Evolutionary conservation across 2,797 vertebrate species (phyloP).

Genomic region (Lemur catta): DNA sequence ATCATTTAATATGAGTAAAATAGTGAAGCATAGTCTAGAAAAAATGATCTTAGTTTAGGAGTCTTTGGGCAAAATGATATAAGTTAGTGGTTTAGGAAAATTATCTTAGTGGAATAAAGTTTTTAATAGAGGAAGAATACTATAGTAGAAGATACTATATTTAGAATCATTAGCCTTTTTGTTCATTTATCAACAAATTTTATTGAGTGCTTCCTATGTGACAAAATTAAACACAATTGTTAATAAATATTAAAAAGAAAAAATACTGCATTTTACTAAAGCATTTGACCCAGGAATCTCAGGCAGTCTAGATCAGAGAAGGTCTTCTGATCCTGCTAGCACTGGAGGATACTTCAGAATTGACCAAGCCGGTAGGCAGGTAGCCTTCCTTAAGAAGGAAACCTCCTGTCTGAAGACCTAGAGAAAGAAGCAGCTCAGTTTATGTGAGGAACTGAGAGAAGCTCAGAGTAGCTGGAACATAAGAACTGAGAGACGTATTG

Average conservation of each 20-base stretch:
- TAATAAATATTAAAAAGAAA: background rate
- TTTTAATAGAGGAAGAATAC: background rate
- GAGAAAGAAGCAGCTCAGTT: background rate
- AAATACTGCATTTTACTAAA: background rate
- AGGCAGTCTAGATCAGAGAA: background rate
- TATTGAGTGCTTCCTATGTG: background rate
- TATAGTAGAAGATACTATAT: background rate
- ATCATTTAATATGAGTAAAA: slow-evolving; percentile 62
- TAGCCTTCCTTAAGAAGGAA: background rate
- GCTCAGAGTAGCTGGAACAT: background rate
- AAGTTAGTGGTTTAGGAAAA: background rate
- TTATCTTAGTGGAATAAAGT: background rate
- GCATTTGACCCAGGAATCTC: background rate
- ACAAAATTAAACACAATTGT: background rate
- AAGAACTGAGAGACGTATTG: background rate
- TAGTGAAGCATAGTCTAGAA: background rate
- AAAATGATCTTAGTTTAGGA: background rate
- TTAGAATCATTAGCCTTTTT: background rate
- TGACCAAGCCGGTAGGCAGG: no score
- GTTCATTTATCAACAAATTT: background rate
- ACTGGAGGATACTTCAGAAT: background rate
- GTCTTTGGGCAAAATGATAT: background rate
- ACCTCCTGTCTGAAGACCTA: background rate
- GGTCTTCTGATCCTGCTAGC: background rate
- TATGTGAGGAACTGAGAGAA: background rate